Evolutionary conservation across 2,888 invertebrate species (phyloP), one percentile per base, ranked within the genome.

Genomic region (Acleris laterana): DNA sequence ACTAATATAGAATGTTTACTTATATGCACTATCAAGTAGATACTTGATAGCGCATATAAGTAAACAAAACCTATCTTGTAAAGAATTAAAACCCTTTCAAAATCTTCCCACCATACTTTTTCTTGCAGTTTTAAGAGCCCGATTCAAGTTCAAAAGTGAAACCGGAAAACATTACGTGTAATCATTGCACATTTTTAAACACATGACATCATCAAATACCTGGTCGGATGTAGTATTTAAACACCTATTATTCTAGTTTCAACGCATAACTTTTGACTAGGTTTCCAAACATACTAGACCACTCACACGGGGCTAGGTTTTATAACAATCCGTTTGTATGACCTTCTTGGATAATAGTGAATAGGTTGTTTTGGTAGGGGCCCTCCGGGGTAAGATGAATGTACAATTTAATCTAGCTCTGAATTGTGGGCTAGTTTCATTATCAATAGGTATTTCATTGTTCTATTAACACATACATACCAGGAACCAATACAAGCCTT

Each of bases 311-410:
- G 20, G 9, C 49, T 69, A 68, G 71, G 63, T 69, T 73, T 76
- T 71, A 76, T 75, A 80, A 81, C 78, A 81, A 76, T 70, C 74
- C 70, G 75, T 76, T 72, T 66, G 44, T 53, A 5, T 46, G 74
- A 73, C 76, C 77, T 76, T 76, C 71, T 64, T n/a, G 44, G 61
- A 70, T 72, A 52, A 67, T 69, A 71, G 66, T 64, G 69, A 77
- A 76, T 80, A 72, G 76, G 62, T 63, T 58, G 63, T 80, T 66
- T 66, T 62, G 62, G 61, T 48, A 48, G 65, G 56, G 65, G 66
- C 66, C 61, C 66, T 66, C 56, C 46, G 17, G 32, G 66, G 66
- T 51, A 32, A 59, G 58, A 46, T 20, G 49, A 55, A 44, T 65
- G 42, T 59, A 22, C 48, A 49, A 59, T 59, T 49, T 65, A 48